Evolutionary conservation across 2,888 invertebrate species (phyloP), one percentile per base, ranked within the genome.

Genomic region (Gymnosoma rotundatum): DNA sequence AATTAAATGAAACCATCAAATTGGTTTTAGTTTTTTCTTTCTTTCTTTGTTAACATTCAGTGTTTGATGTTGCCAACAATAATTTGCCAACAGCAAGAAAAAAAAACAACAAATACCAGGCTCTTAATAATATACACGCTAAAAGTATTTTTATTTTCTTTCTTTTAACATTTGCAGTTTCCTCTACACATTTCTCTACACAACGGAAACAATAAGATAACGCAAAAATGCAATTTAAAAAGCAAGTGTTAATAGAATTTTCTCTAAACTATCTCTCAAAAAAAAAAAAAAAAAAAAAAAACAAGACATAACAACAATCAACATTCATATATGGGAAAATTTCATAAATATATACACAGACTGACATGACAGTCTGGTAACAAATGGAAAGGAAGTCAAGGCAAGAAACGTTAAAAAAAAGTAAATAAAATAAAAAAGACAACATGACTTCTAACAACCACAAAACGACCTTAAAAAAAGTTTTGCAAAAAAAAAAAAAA

Each of bases 171-270:
- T 63, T 73, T 74, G 69, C 80, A 69, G 74, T 74, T 80, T 75
- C 80, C 74, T 61, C 58, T 73, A 36, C 48, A 66, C 48, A 66
- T 73, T 73, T 66, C 52, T 75, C 36, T 12, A 5, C 20, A 61
- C 58, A 83, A 80, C 80, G 83, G 83, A 83, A 80, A 58, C 83
- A 76, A 58, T 80, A 80, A 83, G 83, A 83, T 83, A 83, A 76
- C 83, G 83, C 32, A 72, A 63, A 76, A 83, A 83, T 83, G 80
- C 80, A 83, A 83, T 83, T 80, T 83, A 83, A 83, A 69, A 83
- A 69, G 76, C 80, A 80, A 80, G 83, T 83, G 83, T 83, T 83
- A 80, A 83, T 83, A 83, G 80, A 83, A 83, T 83, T 83, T 73
- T 76, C 56, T 60, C 38, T 18, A 60, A 60, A 54, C 74, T 74